Percentiles rank a stretch among this genome's conserved stretches.
phyloP scores from a whole-genome alignment of 2,888 invertebrate genomes.

The Coenonympha arcania region DNA sequence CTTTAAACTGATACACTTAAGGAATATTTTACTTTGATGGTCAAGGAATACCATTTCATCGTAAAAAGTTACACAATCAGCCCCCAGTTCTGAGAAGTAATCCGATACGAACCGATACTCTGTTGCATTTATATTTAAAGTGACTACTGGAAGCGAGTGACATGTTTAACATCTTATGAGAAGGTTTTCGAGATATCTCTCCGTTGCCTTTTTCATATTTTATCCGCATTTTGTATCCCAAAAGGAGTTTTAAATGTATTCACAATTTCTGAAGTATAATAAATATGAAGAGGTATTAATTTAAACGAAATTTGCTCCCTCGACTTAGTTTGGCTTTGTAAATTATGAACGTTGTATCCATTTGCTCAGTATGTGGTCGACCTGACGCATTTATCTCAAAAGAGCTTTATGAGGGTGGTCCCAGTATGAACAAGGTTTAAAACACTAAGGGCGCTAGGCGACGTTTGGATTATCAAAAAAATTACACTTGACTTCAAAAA shows the following conservation, averaged over 20 bases:
- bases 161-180: background rate
- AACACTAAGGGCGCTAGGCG: too few relatives aligned
- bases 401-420: background rate
- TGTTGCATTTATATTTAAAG: background rate
- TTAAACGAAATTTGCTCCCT: background rate
- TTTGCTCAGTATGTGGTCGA: conserved; percentile 1
- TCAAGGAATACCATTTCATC: too few relatives aligned
- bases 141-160: background rate
- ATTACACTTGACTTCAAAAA: too few relatives aligned
- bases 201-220: too few relatives aligned
- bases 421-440: too few relatives aligned
- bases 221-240: too few relatives aligned
- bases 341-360: background rate
- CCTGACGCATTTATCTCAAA: background rate
- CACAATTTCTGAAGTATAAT: too few relatives aligned
- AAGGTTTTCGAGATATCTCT: background rate
- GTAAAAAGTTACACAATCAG: too few relatives aligned
- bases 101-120: background rate
- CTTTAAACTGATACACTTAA: too few relatives aligned
- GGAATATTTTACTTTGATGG: too few relatives aligned
- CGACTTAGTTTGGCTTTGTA: background rate
- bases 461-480: too few relatives aligned
- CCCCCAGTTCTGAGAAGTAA: background rate
- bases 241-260: too few relatives aligned
- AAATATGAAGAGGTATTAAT: background rate